Conservation (phyloP, 2,113 vertebrate species). For the Cochlearius cochlearius region DNA sequence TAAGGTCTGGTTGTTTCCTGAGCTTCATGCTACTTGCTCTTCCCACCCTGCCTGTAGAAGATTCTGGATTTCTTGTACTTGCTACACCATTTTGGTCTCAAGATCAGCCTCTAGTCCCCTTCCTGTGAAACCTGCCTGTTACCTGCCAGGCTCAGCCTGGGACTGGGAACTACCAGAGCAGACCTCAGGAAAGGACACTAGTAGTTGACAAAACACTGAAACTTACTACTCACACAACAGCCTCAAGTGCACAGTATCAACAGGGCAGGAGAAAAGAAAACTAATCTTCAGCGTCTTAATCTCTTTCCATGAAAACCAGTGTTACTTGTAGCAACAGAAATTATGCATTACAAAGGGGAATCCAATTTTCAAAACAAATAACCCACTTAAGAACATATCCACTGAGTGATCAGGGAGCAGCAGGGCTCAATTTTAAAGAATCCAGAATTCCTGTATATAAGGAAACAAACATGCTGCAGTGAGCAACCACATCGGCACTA, state of each 20-base stretch:
- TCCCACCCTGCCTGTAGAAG: not conserved
- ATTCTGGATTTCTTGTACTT: not conserved
- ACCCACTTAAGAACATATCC: not conserved
- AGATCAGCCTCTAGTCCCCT: not conserved
- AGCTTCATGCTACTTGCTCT: not conserved
- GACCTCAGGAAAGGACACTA: not conserved
- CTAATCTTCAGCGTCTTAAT: not conserved
- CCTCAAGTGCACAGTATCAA: not conserved
- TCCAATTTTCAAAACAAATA: constrained; percentile 3
- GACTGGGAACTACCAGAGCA: not conserved
- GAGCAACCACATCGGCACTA: not conserved
- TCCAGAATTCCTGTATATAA: not conserved
- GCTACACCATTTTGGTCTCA: not conserved
- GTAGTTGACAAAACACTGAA: constrained; percentile 29
- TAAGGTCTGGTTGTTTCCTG: not conserved
- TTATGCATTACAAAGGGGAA: not conserved
- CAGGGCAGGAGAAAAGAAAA: not conserved
- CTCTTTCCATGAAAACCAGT: not conserved
- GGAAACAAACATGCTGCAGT: not conserved
- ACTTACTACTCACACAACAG: not conserved
- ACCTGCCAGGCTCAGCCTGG: not conserved
- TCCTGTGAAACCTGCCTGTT: not conserved
- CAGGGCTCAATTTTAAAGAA: not conserved
- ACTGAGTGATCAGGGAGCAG: not conserved
- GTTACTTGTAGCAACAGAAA: not conserved